A percentile compares a stretch with the other conserved stretches of the same genome.
Evolutionary conservation across 2,888 invertebrate genomes (phyloP).

Genomic region (Ophion obscuratus): DNA sequence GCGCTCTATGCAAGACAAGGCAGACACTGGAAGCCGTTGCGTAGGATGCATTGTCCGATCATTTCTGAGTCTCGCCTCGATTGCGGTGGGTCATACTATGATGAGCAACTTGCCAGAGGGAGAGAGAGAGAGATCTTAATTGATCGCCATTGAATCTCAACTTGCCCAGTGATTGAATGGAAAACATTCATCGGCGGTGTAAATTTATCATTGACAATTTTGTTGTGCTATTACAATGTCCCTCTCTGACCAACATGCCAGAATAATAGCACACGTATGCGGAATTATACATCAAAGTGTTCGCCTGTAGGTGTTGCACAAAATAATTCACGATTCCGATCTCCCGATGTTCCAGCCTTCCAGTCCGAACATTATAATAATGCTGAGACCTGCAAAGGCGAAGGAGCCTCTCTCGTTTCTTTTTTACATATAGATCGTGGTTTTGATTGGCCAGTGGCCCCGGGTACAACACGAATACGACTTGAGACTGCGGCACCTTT

Average conservation of each 20-base stretch:
- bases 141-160: constrained; percentile 35
- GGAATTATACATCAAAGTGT: not conserved
- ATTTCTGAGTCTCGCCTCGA: constrained; percentile 59
- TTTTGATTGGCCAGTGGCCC: constrained; percentile 71
- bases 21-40: constrained; percentile 31
- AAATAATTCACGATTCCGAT: constrained; percentile 52
- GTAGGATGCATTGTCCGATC: constrained; percentile 61
- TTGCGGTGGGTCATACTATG: constrained; percentile 44
- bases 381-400: constrained; percentile 34
- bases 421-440: constrained; percentile 56
- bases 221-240: not conserved
- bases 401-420: constrained; percentile 49
- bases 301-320: constrained; percentile 20
- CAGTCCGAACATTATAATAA: constrained; percentile 52
- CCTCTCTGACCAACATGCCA: not conserved
- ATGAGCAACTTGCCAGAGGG: not conserved
- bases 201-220: not conserved
- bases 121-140: constrained; percentile 4
- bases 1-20: constrained; percentile 31
- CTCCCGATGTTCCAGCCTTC: constrained; percentile 29
- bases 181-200: not conserved
- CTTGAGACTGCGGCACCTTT: constrained; percentile 76
- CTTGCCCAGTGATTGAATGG: not conserved
- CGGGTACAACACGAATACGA: constrained; percentile 56
- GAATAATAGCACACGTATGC: not conserved